phyloP scores from a whole-genome alignment of 2,888 invertebrate genomes.

The Limnephilus auricula region DNA sequence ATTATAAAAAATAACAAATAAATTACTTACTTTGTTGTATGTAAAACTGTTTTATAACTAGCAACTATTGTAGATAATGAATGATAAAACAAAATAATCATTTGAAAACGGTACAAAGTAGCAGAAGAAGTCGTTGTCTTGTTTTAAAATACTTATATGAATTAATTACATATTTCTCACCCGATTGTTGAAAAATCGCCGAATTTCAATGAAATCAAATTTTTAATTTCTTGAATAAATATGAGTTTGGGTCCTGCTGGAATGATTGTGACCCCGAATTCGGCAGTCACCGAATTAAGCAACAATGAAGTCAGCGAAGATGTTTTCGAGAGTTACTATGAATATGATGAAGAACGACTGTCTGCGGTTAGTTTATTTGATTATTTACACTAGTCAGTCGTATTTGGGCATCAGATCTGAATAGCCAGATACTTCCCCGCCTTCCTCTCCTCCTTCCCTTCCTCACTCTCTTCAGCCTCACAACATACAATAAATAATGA shows the following conservation, averaged over 20 bases:
- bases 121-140: neutral
- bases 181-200: neutral
- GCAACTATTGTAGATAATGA: neutral
- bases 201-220: neutral
- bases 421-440: too few species aligned
- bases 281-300: neutral
- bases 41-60: neutral
- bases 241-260: constrained; percentile 6
- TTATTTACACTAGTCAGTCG: neutral
- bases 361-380: neutral
- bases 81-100: neutral
- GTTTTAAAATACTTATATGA: neutral
- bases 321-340: constrained; percentile 26
- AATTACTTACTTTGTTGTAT: neutral
- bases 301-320: neutral
- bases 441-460: too few species aligned
- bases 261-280: neutral
- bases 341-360: constrained; percentile 16
- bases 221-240: neutral
- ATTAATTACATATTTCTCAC: neutral
- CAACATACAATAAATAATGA: too few species aligned
- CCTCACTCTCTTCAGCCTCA: too few species aligned
- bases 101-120: neutral
- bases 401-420: too few species aligned
- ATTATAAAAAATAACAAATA: neutral